phyloP scores from a whole-genome alignment of 2,113 vertebrate species.

The Spermophilus dauricus region DNA sequence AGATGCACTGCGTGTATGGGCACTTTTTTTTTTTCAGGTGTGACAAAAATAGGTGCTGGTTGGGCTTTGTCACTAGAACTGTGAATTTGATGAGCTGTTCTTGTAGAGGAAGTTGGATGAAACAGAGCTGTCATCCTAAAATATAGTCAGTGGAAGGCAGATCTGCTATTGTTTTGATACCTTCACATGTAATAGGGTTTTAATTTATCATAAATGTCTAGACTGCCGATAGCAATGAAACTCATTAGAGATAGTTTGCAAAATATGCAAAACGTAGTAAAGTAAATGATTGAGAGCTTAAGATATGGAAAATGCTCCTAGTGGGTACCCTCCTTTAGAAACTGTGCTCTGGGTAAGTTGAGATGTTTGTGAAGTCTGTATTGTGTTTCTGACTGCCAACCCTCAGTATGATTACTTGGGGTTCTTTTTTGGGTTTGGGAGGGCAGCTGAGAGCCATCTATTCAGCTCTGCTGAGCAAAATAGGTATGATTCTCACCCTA shows the following conservation, averaged over 20 bases:
- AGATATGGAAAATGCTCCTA: neutral
- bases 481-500: neutral
- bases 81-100: conserved; percentile 49
- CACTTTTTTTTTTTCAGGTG: neutral
- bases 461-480: neutral
- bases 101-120: conserved; percentile 58
- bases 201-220: conserved; percentile 79
- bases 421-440: neutral
- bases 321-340: neutral
- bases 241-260: conserved; percentile 41
- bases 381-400: neutral
- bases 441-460: neutral
- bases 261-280: conserved; percentile 46
- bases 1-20: neutral
- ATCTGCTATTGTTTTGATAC: conserved; percentile 60
- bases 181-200: conserved; percentile 71
- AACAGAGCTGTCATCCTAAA: conserved; percentile 67
- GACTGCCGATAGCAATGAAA: conserved; percentile 67
- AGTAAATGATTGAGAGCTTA: conserved; percentile 6
- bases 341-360: accelerated
- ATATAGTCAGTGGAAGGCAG: conserved; percentile 57
- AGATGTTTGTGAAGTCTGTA: neutral
- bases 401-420: neutral
- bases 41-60: conserved; percentile 53
- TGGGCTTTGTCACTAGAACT: conserved; percentile 43